Conservation (phyloP, 2,888 invertebrate genomes). For the Pogonocherus hispidulus region DNA sequence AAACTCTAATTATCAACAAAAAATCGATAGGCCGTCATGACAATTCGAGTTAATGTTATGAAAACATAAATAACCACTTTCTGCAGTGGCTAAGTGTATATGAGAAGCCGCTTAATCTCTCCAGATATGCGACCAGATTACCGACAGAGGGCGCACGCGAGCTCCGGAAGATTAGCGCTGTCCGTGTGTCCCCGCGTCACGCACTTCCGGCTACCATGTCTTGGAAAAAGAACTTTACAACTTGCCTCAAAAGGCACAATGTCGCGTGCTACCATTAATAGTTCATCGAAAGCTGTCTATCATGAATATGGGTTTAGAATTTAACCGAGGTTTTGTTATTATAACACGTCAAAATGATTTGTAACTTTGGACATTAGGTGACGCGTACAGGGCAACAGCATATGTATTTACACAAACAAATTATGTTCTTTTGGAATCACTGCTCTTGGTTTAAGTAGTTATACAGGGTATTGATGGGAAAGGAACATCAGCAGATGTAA, state of each 20-base stretch:
- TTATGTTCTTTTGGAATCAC: not conserved
- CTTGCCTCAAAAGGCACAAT: not conserved
- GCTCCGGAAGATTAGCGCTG: conserved; percentile 65
- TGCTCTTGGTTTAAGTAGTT: too few relatives aligned
- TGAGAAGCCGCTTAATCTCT: conserved; percentile 50
- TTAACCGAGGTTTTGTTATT: conserved; percentile 29
- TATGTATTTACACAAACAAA: not conserved
- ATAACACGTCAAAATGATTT: conserved; percentile 33
- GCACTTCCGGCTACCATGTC: conserved; percentile 59
- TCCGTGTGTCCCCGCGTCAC: conserved; percentile 64
- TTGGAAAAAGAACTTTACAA: conserved; percentile 31
- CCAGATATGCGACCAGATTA: conserved; percentile 63
- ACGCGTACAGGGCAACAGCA: not conserved
- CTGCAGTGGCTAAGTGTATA: conserved; percentile 29
- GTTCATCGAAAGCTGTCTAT: conserved; percentile 33
- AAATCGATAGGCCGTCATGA: conserved; percentile 30
- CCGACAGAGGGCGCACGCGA: conserved; percentile 60
- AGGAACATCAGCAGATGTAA: too few relatives aligned
- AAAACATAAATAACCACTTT: conserved; percentile 33
- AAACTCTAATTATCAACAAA: conserved; percentile 25
- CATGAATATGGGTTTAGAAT: conserved; percentile 20
- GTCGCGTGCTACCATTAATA: conserved; percentile 7
- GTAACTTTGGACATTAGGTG: conserved; percentile 34
- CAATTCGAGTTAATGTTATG: conserved; percentile 25
- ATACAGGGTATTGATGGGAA: too few relatives aligned